Evolutionary conservation across 1,140 invertebrate genomes (phyloP), one percentile per base, ranked within the genome.

Genomic region (Caenorhabditis remanei): DNA sequence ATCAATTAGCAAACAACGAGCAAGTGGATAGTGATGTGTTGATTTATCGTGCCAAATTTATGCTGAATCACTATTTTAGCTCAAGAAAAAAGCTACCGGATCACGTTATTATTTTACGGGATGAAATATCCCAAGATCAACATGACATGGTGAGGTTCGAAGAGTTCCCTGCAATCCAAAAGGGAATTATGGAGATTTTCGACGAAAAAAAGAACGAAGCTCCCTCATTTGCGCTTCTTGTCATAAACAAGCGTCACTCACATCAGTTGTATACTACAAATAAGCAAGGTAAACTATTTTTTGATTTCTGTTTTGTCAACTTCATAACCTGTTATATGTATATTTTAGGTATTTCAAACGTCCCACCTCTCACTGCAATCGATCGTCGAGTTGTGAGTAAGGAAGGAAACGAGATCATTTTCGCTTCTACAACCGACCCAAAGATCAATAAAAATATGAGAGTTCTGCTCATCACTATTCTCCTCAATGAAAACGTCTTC

Each of bases 51-150:
- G 61, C 87, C 16, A 53, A 32, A 19, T 46, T 40, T 19, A 88
- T 88, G 3, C 24, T 87, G 46, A 58, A 83, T 8, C 11, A 61
- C 4, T 87, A 89, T 56, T 7, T 56, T 4, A 84, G 48, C 7
- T 41, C 83, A n/a, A 71, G 85, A 4, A 56, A 40, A 2, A 21
- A 50, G 14, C 41, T 32, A 4, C 87, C 87, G 2, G 40, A 67
- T 46, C 9, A 56, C 58, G 82, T 88, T 21, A n/a, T 88, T 0
- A 50, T 88, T n/a, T n/a, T 87, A 1, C 24, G 87, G 2, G 87
- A 88, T 43, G 87, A 85, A 24, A 65, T 88, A 32, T 67, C 75
- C 0, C 85, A 88, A 40, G 85, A 85, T 16, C 87, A 88, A 46
- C 58, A 84, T 40, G 19, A 43, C 16, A 88, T 88, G 87, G 87